phyloP scores from a whole-genome alignment of 37 sponge, comb jelly and placozoan species.

The Haliclona indistincta region DNA sequence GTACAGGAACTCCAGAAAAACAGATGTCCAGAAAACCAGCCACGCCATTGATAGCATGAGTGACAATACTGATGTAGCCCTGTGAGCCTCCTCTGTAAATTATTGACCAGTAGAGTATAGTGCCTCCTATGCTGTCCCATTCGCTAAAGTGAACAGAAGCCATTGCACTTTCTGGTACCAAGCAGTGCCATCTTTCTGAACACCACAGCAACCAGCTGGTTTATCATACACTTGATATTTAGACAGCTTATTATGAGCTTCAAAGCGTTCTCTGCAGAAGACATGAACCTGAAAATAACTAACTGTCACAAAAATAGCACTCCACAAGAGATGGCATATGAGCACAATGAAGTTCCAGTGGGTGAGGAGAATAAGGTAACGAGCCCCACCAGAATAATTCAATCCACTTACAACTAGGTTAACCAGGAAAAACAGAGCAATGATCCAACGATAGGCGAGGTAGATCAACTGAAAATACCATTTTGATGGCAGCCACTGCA shows the following conservation, averaged over 20 bases:
- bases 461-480: constrained; percentile 37
- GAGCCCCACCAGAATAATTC: not conserved
- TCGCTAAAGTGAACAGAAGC: constrained; percentile 42
- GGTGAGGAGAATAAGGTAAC: constrained; percentile 50
- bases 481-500: constrained; percentile 56
- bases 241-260: too few relatives aligned
- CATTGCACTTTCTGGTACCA: constrained; percentile 82
- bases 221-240: too few relatives aligned
- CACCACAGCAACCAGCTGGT: constrained; percentile 39
- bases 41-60: constrained; percentile 25
- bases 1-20: constrained; percentile 7
- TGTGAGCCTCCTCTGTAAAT: not conserved
- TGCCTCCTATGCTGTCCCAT: constrained; percentile 12
- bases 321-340: constrained; percentile 20
- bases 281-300: constrained; percentile 1
- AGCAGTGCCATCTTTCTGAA: not conserved
- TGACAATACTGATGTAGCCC: not conserved
- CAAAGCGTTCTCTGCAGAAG: not conserved
- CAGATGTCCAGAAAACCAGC: constrained; percentile 27
- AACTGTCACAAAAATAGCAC: constrained; percentile 17
- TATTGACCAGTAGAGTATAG: constrained; percentile 29
- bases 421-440: constrained; percentile 29
- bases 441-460: constrained; percentile 42
- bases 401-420: constrained; percentile 20
- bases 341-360: constrained; percentile 42